Evolutionary conservation across 92 coral and sea anemone species (phyloP).

Genomic region (Zoanthus sociatus): DNA sequence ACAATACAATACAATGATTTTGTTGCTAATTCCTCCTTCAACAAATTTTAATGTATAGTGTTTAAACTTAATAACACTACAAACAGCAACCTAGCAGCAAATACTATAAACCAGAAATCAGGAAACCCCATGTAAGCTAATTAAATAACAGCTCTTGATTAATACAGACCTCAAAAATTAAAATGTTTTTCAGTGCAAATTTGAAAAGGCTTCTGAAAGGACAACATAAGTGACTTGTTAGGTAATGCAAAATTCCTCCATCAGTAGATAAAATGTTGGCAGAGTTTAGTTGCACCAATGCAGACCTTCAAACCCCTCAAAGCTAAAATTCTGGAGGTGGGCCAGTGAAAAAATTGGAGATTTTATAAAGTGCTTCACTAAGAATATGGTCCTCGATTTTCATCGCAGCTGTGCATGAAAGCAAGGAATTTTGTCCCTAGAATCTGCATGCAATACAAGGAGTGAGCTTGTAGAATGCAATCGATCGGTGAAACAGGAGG

Average conservation of each 20-base stretch:
- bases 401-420: background rate
- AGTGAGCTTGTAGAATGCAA: background rate
- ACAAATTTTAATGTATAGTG: no score
- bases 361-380: background rate
- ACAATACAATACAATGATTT: no score
- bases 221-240: background rate
- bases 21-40: no score
- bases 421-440: background rate
- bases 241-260: background rate
- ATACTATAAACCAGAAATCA: background rate
- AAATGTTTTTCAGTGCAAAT: background rate
- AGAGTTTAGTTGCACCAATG: background rate
- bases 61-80: background rate
- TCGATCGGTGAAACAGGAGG: background rate
- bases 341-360: background rate
- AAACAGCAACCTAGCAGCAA: background rate
- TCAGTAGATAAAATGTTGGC: background rate
- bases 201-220: background rate
- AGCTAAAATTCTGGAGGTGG: background rate
- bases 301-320: background rate
- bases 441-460: background rate
- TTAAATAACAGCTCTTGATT: background rate
- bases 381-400: background rate
- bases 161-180: background rate
- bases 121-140: background rate